These are phyloP conservation scores for Cephalophus harveyi DNA, from an alignment of 2,113 vertebrate genomes.

Conservation along the genomic window DNA sequence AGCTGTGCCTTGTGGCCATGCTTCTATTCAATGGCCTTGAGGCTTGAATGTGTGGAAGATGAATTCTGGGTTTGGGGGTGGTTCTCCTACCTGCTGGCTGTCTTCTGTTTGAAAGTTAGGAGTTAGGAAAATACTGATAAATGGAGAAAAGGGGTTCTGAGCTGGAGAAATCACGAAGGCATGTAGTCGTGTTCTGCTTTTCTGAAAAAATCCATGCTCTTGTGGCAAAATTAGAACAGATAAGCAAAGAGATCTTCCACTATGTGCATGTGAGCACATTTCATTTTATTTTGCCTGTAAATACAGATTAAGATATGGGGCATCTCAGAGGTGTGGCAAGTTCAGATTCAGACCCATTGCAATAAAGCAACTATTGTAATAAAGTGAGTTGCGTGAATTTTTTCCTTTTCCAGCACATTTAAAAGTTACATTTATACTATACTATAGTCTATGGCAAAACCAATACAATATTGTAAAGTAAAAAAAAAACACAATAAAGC, in stretches of 20 bases:
- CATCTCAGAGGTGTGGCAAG: neutral
- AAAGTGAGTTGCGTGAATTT: neutral
- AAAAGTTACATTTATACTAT: neutral
- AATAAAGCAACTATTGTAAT: neutral
- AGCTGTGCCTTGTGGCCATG: no score
- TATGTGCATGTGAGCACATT: no score
- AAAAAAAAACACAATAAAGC: no score
- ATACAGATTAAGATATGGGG: neutral
- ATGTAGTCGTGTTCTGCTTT: fast-evolving
- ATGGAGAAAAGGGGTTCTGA: neutral
- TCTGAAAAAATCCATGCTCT: neutral
- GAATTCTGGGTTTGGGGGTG: no score
- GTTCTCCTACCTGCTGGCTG: neutral
- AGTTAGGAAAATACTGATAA: neutral
- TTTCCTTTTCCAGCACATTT: neutral
- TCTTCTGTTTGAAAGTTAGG: neutral
- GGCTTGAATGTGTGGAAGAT: neutral
- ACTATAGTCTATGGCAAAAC: neutral
- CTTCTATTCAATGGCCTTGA: neutral
- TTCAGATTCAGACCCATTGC: neutral
- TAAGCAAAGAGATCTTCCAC: neutral
- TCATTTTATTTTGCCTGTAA: neutral
- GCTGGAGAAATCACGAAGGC: neutral
- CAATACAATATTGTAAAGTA: no score
- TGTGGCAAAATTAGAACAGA: neutral